Conservation (phyloP, 2,888 invertebrate genomes). For the Muscina levida region DNA sequence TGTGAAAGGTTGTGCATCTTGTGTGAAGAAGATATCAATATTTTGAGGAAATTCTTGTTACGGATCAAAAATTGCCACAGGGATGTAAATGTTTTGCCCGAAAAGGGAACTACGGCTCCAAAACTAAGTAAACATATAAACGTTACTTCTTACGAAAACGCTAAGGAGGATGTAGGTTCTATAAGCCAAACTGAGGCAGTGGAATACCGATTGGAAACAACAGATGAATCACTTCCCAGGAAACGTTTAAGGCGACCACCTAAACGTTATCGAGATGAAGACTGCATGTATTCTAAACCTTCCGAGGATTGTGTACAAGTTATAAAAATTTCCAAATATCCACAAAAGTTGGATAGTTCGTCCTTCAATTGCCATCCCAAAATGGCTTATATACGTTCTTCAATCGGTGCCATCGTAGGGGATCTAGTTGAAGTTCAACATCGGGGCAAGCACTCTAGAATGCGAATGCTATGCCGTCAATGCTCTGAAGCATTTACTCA, state of each 20-base stretch:
- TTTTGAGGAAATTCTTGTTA: background rate
- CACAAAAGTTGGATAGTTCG: background rate
- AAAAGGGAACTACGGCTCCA: too few relatives aligned
- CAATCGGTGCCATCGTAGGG: constrained; percentile 1
- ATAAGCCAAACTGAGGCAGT: too few relatives aligned
- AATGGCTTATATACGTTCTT: constrained; percentile 43
- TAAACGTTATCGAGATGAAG: constrained; percentile 79
- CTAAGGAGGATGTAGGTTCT: background rate
- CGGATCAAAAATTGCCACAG: background rate
- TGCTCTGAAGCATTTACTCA: constrained; percentile 26
- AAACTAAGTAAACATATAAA: too few relatives aligned
- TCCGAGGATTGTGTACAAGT: background rate
- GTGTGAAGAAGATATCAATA: background rate
- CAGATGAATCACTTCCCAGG: background rate
- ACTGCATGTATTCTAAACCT: too few relatives aligned
- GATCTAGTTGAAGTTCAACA: constrained; percentile 34
- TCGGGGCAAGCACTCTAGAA: background rate
- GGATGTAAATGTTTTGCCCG: too few relatives aligned
- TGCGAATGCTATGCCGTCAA: constrained; percentile 45
- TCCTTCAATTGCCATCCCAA: background rate
- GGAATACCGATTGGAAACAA: background rate
- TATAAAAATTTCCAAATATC: background rate
- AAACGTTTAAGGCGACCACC: constrained; percentile 72
- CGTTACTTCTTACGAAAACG: background rate
- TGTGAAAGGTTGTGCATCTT: background rate